phyloP scores from a whole-genome alignment of 37 sponge, comb jelly and placozoan species.

The Chondrosia reniformis region DNA sequence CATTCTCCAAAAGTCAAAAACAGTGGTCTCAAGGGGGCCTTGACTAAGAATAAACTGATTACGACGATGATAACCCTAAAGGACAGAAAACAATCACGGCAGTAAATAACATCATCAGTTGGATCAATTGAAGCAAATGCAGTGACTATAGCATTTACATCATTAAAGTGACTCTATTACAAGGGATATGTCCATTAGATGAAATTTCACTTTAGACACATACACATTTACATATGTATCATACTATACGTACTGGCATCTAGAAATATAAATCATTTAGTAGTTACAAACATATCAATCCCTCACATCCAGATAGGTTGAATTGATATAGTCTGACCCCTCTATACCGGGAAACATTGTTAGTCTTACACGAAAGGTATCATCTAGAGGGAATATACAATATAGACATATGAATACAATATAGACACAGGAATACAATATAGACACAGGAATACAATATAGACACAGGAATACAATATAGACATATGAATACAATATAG shows the following conservation, averaged over 20 bases:
- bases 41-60: not conserved
- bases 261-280: too few relatives aligned
- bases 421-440: not conserved
- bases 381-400: not conserved
- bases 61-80: not conserved
- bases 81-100: not conserved
- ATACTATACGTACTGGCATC: too few relatives aligned
- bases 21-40: not conserved
- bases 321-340: not conserved
- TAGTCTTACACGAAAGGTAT: not conserved
- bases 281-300: too few relatives aligned
- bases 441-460: not conserved
- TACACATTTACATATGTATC: too few relatives aligned
- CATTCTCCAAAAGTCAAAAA: not conserved
- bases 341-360: not conserved
- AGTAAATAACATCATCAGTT: too few relatives aligned
- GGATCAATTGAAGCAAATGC: too few relatives aligned
- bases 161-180: too few relatives aligned
- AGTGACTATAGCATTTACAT: too few relatives aligned
- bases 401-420: not conserved
- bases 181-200: too few relatives aligned
- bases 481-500: not conserved
- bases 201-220: too few relatives aligned
- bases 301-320: not conserved
- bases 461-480: not conserved